phyloP scores from a whole-genome alignment of 2,797 vertebrate species.

The Cephalopachus bancanus region DNA sequence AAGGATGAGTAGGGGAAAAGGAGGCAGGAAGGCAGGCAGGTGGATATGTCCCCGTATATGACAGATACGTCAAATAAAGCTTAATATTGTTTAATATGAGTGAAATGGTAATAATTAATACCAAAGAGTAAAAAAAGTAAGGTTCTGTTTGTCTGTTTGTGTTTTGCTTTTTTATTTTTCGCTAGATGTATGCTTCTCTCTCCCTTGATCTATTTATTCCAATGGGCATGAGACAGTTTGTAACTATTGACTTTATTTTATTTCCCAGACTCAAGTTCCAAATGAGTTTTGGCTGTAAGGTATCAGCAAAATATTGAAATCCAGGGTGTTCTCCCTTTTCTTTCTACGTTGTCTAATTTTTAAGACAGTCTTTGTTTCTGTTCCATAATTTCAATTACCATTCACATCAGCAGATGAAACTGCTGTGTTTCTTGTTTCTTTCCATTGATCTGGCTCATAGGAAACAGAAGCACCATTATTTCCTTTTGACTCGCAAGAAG shows the following conservation, averaged over 20 bases:
- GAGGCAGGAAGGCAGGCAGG: too few relatives aligned
- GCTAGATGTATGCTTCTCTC: not conserved
- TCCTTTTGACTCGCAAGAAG: not conserved
- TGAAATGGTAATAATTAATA: not conserved
- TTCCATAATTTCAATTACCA: not conserved
- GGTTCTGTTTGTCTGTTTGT: too few relatives aligned
- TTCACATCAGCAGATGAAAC: not conserved
- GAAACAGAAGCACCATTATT: not conserved
- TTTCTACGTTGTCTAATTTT: not conserved
- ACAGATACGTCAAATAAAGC: not conserved
- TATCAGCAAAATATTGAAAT: not conserved
- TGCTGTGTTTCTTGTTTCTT: not conserved
- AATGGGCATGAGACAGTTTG: fast-evolving
- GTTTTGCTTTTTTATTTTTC: not conserved
- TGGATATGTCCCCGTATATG: not conserved
- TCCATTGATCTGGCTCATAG: not conserved
- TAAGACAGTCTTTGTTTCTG: not conserved
- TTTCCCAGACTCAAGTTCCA: not conserved
- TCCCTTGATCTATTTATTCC: not conserved
- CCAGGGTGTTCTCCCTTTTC: fast-evolving
- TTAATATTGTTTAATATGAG: not conserved
- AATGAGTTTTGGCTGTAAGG: not conserved
- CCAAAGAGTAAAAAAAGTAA: not conserved
- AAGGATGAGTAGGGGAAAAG: not conserved
- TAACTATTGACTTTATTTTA: not conserved